Base-by-base conservation (phyloP, 2,113 vertebrate species). In the Anoura caudifer region DNA sequence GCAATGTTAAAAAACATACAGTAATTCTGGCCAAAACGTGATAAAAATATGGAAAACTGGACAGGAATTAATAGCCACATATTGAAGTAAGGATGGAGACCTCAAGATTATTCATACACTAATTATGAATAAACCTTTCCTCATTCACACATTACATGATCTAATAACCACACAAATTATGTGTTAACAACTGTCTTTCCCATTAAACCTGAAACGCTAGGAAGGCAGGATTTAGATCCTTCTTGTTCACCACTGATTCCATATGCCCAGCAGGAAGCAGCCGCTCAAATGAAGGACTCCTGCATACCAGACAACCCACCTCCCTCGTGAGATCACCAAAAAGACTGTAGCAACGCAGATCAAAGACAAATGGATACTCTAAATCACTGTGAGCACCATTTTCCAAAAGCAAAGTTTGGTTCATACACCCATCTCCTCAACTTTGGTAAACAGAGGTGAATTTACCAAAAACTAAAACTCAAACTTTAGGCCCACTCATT, bases 341-440 rank as follows among this genome's bases (percentile, higher is more conserved):
- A 94, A 77, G 31, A 76, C 8, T 50, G 17, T 36, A 38, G 91
- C 73, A 84, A 20, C 87, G 41, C 20, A 94, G 22, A 80, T 65
- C 17, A 81, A 96, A 95, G 43, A 77, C 38, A 88, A 91, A 79
- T 72, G 8, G 31, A 56, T 87, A 63, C 77, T 70, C 80, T 22
- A 91, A 59, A 87, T 50, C 45, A 91, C 22, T 41, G 11, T 54
- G 52, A 80, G 24, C 11, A 95, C 43, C 28, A 8, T 95, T 76
- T 89, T 87, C 47, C 36, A 95, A 97, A 97, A 91, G 20, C 59
- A 92, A 81, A 92, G 9, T 10, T 1, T 65, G 33, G 73, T 56
- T 81, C 72, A 61, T 36, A 61, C 5, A 85, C 50, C 36, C 38
- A 59, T 52, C 59, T 4, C 28, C 67, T 80, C 33, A 17, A 77